These are phyloP conservation scores for Drosophila neonasuta DNA, from an alignment of 2,888 invertebrate genomes.

Conservation along the genomic window DNA sequence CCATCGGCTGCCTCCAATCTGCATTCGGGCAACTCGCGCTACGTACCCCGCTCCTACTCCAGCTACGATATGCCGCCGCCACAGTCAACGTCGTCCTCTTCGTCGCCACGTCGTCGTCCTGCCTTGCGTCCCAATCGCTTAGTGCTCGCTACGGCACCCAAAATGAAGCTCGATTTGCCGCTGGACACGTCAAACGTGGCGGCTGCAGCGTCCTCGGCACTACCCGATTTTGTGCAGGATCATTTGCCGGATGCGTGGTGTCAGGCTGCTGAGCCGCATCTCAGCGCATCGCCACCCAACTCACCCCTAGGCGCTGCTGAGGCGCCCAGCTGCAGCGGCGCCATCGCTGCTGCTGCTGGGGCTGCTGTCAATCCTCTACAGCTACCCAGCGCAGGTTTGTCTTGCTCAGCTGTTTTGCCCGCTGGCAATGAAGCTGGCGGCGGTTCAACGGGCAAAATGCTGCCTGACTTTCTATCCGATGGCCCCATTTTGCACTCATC, in stretches of 20 bases:
- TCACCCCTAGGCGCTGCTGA: conserved; percentile 74
- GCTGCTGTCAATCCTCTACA: conserved; percentile 35
- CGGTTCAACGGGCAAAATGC: conserved; percentile 70
- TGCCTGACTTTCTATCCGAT: conserved; percentile 89
- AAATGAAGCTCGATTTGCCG: conserved; percentile 78
- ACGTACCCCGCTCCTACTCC: conserved; percentile 82
- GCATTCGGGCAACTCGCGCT: conserved; percentile 58
- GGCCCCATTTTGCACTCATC: conserved; percentile 84
- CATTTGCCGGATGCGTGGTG: conserved; percentile 89
- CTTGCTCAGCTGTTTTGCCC: conserved; percentile 45
- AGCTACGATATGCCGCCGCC: conserved; percentile 80
- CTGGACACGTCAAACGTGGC: conserved; percentile 61
- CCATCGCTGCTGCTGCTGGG: conserved; percentile 31
- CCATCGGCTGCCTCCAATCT: conserved; percentile 56
- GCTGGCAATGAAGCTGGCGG: conserved; percentile 28
- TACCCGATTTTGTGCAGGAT: conserved; percentile 95
- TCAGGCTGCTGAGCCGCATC: conserved; percentile 73
- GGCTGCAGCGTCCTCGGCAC: conserved; percentile 78
- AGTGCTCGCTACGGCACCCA: conserved; percentile 65
- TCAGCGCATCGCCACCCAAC: conserved; percentile 78
- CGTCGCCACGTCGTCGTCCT: conserved; percentile 56
- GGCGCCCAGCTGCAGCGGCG: conserved; percentile 47
- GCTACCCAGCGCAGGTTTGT: conserved; percentile 50
- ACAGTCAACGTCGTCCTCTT: conserved; percentile 55
- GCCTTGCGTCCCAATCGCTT: conserved; percentile 71